Evolutionary conservation across 2,888 invertebrate species (phyloP).

Genomic region (Dexiosoma caninum): DNA sequence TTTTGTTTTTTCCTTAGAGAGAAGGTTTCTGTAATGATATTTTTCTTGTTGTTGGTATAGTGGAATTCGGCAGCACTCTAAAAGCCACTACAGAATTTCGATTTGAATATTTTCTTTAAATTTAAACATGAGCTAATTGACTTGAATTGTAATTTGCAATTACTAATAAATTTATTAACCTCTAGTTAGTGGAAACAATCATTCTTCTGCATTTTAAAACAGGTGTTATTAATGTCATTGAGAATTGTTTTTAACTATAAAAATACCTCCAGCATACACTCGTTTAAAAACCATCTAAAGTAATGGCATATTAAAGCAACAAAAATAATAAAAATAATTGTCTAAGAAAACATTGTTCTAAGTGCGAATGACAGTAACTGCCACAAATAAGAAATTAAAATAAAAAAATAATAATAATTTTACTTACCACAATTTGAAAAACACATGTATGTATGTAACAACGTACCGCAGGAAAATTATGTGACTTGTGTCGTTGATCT

Average conservation of each 20-base stretch:
- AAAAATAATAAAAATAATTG: background rate
- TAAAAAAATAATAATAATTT: too few relatives aligned
- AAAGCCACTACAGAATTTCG: too few relatives aligned
- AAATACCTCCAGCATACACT: constrained; percentile 14
- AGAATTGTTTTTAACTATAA: background rate
- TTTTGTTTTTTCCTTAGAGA: too few relatives aligned
- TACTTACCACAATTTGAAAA: background rate
- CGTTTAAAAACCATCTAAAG: background rate
- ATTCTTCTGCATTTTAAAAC: constrained; percentile 24
- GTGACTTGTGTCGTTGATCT: constrained; percentile 63
- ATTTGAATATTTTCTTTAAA: too few relatives aligned
- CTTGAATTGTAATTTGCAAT: background rate
- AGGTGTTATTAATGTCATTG: constrained; percentile 22
- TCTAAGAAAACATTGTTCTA: background rate
- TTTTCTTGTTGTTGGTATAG: too few relatives aligned
- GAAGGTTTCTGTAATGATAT: too few relatives aligned
- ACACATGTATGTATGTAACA: constrained; percentile 6
- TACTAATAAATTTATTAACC: constrained; percentile 35
- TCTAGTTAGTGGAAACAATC: constrained; percentile 25
- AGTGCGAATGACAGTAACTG: constrained; percentile 7
- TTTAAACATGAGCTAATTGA: constrained; percentile 14
- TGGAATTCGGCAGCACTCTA: too few relatives aligned
- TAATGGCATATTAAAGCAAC: background rate
- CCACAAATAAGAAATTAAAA: constrained; percentile 10
- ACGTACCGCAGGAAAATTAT: constrained; percentile 20